Evolutionary conservation across 2,797 vertebrate genomes (phyloP).

Genomic region (Sphaeramia orbicularis): DNA sequence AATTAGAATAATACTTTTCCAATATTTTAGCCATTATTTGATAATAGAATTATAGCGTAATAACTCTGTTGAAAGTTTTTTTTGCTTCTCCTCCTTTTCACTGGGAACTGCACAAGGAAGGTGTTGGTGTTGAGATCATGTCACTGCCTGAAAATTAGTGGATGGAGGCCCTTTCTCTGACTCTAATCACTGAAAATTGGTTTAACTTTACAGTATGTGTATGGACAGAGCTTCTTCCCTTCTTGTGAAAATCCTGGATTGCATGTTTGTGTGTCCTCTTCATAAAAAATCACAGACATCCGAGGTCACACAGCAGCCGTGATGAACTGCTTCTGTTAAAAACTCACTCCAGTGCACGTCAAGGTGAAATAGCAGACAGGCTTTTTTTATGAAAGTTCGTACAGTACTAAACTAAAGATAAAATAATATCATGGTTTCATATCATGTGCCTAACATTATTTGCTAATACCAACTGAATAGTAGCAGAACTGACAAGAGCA

Average conservation of each 20-base stretch:
- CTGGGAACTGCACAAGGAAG: constrained; percentile 6
- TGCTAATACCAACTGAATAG: neutral
- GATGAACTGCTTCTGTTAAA: constrained; percentile 2
- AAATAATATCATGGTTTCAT: no score
- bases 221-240: constrained; percentile 12
- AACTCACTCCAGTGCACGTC: neutral
- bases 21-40: constrained; percentile 14
- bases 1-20: no score
- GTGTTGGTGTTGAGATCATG: constrained; percentile 30
- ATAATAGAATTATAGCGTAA: constrained; percentile 59
- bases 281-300: constrained; percentile 11
- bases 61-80: constrained; percentile 23
- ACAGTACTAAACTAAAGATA: neutral
- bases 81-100: constrained; percentile 38
- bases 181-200: constrained; percentile 50
- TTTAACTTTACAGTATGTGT: constrained; percentile 34
- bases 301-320: constrained; percentile 23
- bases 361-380: constrained; percentile 1
- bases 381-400: constrained; percentile 5
- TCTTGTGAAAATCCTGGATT: constrained; percentile 27
- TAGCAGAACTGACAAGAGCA: neutral
- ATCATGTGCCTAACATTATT: no score
- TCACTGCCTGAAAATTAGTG: constrained; percentile 50
- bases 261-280: constrained; percentile 16
- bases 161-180: constrained; percentile 49